Evolutionary conservation across 2,888 invertebrate genomes (phyloP).

Genomic region (Eristalinus sepulchralis): DNA sequence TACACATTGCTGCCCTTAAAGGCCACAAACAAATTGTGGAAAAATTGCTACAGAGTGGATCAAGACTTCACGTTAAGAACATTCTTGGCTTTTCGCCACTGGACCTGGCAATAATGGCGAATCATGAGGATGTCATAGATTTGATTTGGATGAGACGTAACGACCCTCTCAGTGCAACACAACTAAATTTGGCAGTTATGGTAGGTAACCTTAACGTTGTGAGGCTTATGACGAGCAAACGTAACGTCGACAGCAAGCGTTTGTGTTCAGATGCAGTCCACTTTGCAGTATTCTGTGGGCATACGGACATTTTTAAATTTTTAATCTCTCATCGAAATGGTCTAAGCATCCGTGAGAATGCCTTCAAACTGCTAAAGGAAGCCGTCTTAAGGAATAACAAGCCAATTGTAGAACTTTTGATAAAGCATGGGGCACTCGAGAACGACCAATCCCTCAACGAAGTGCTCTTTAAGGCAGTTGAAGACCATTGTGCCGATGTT

Average conservation of each 20-base stretch:
- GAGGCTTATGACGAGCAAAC: not conserved
- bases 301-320: not conserved
- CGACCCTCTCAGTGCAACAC: not conserved
- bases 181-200: not conserved
- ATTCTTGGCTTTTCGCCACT: not conserved
- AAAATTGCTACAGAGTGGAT: conserved; percentile 18
- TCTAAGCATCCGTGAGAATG: not conserved
- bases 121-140: not conserved
- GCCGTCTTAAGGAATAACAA: not conserved
- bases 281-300: not conserved
- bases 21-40: conserved; percentile 6
- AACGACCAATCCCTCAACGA: not conserved
- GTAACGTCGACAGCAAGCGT: not conserved
- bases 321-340: not conserved
- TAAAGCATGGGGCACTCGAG: conserved; percentile 18
- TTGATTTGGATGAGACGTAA: not conserved
- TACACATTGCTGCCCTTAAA: not conserved
- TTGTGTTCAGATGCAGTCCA: not conserved
- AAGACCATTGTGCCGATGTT: not conserved
- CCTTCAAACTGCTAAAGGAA: not conserved
- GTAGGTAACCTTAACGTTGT: not conserved
- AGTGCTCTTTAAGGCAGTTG: not conserved
- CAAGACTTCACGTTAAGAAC: not conserved
- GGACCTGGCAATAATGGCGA: not conserved
- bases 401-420: conserved; percentile 9